These are phyloP conservation scores for Clanis bilineata DNA, from an alignment of 2,888 invertebrate species.

Conservation along the genomic window DNA sequence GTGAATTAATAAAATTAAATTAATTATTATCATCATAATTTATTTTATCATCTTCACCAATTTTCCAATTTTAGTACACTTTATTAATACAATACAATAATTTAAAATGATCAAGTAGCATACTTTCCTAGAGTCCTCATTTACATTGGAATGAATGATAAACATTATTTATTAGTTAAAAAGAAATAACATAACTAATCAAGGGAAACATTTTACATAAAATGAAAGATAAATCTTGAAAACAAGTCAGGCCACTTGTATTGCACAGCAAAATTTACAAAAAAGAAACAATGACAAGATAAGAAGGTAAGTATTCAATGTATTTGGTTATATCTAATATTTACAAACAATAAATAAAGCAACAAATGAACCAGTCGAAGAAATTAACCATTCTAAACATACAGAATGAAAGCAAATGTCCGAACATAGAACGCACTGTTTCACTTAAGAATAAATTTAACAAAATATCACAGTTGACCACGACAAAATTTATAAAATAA, in stretches of 20 bases:
- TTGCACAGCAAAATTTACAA: constrained; percentile 62
- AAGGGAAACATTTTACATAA: constrained; percentile 66
- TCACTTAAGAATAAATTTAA: constrained; percentile 77
- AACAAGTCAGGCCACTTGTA: constrained; percentile 69
- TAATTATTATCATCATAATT: constrained; percentile 70
- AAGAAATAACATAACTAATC: constrained; percentile 77
- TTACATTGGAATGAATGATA: constrained; percentile 82
- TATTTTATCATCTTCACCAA: constrained; percentile 81
- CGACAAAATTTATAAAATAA: constrained; percentile 65
- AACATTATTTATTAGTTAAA: constrained; percentile 77
- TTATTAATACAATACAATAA: constrained; percentile 81
- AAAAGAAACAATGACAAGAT: constrained; percentile 35
- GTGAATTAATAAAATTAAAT: constrained; percentile 42
- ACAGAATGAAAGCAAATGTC: constrained; percentile 51
- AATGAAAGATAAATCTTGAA: constrained; percentile 43
- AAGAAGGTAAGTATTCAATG: constrained; percentile 47
- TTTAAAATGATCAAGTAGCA: constrained; percentile 78
- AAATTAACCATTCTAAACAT: constrained; percentile 52
- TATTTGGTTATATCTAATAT: constrained; percentile 62
- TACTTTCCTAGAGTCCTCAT: constrained; percentile 76
- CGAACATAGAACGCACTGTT: constrained; percentile 59
- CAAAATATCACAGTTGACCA: constrained; percentile 82
- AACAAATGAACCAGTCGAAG: constrained; percentile 65
- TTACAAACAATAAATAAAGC: constrained; percentile 80
- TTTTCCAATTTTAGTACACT: constrained; percentile 79